Base-by-base conservation (phyloP, 2,113 vertebrate species). In the Polypterus senegalus region DNA sequence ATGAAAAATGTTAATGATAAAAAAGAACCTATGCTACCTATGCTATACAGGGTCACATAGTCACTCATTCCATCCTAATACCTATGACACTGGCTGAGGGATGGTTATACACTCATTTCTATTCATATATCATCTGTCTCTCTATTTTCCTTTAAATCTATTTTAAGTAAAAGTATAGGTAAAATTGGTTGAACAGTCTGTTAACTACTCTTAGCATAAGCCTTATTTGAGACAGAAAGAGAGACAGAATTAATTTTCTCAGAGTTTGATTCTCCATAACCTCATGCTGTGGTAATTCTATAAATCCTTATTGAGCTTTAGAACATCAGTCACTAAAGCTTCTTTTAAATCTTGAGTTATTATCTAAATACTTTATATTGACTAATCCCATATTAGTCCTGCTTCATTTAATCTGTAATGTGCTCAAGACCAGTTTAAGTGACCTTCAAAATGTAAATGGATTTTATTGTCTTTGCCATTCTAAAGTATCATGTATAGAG, bases 361-460 rank as follows among this genome's bases (percentile, higher is more conserved):
- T 27, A 54, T 54, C 49, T 53, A 47, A 54, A 61, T 47, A 54
- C 51, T 61, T 54, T 54, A 46, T 54, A 46, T 61, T 61, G 60
- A 49, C 49, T 54, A 47, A 61, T 46, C 60, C 60, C 51, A 46
- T 53, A 47, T 61, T 54, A 54, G 60, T 46, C 44, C 3, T 11
- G 51, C 44, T 47, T 61, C 60, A 54, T 61, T 61, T 61, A 61
- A 61, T 54, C 60, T 46, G 27, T 53, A 54, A 47, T 54, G 44
- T 54, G 44, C 60, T 47, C 49, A 46, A 47, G 9, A 5, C 51
- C 5, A 53, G 60, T 49, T 46, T 54, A 53, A 61, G 4, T 44
- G 9, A 49, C 49, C 60, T 45, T 43, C 27, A n/a, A 52, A 53
- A 49, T 66, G 46, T 61, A 61, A 53, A 62, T 66, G 45, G n/a